phyloP scores from a whole-genome alignment of 2,888 invertebrate genomes.

The Zaprionus obscuricornis region DNA sequence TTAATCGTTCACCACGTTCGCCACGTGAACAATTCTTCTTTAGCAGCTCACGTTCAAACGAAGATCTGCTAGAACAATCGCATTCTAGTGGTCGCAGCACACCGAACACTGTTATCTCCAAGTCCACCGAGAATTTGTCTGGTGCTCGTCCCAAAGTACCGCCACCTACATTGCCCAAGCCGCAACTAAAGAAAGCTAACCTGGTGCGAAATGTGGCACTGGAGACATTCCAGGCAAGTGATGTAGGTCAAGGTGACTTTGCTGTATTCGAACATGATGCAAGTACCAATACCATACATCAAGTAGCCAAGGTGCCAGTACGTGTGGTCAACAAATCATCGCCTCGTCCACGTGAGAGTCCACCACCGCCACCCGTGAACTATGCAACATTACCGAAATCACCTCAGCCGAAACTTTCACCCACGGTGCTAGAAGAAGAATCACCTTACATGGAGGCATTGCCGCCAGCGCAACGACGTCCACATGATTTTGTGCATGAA shows the following conservation, averaged over 20 bases:
- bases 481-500: conserved; percentile 81
- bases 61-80: conserved; percentile 75
- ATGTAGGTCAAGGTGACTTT: conserved; percentile 83
- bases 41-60: conserved; percentile 78
- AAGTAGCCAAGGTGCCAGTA: conserved; percentile 72
- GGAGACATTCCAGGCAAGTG: conserved; percentile 80
- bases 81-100: conserved; percentile 63
- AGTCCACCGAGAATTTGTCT: conserved; percentile 77
- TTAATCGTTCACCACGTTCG: conserved; percentile 61
- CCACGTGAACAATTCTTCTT: conserved; percentile 77
- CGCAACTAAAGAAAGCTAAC: conserved; percentile 81
- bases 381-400: conserved; percentile 79
- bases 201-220: conserved; percentile 81
- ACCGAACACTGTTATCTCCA: conserved; percentile 61
- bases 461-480: conserved; percentile 79
- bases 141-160: conserved; percentile 67
- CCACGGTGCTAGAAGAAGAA: conserved; percentile 54
- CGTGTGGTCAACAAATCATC: conserved; percentile 60
- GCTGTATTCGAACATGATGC: conserved; percentile 82
- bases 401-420: conserved; percentile 37
- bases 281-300: conserved; percentile 82
- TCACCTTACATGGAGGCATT: conserved; percentile 80
- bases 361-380: conserved; percentile 83
- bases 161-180: conserved; percentile 79
- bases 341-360: conserved; percentile 81